Percentiles rank a stretch among this genome's conserved stretches.
These are phyloP conservation scores for Hemicentrotus pulcherrimus DNA, from an alignment of 35 echinoderm and acorn worm species.

Conservation along the genomic window DNA sequence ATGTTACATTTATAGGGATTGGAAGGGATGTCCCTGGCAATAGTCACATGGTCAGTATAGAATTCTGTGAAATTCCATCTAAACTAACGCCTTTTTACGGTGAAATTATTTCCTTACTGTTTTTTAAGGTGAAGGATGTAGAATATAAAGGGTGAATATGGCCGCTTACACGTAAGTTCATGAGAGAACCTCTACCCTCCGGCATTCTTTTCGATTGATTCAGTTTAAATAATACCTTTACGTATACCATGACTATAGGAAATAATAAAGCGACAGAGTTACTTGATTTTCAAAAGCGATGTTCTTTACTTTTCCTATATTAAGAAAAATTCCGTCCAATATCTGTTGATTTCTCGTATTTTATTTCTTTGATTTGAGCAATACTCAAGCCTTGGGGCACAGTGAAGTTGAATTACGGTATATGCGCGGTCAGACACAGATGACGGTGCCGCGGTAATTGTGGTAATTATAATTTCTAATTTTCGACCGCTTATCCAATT, in stretches of 20 bases:
- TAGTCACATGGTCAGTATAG: too few relatives aligned
- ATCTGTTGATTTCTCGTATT: neutral
- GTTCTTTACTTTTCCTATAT: neutral
- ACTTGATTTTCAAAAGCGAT: neutral
- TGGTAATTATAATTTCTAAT: constrained; percentile 26
- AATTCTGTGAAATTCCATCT: too few relatives aligned
- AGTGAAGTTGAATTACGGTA: neutral
- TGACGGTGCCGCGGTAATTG: constrained; percentile 8
- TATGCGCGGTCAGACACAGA: constrained; percentile 15
- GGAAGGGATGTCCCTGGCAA: too few relatives aligned
- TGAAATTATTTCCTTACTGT: too few relatives aligned
- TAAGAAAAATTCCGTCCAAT: neutral
- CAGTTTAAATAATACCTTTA: too few relatives aligned
- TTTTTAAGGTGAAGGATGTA: too few relatives aligned
- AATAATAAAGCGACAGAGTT: neutral
- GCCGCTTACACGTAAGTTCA: too few relatives aligned
- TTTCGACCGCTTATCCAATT: constrained; percentile 37
- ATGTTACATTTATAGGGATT: too few relatives aligned
- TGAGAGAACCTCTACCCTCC: too few relatives aligned
- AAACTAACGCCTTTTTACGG: too few relatives aligned
- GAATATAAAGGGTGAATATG: too few relatives aligned
- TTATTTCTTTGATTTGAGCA: neutral
- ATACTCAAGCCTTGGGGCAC: neutral
- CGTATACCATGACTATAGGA: neutral
- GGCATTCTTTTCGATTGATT: too few relatives aligned